These are phyloP conservation scores for Micrasema longulum DNA, from an alignment of 1,140 invertebrate species.

Conservation along the genomic window DNA sequence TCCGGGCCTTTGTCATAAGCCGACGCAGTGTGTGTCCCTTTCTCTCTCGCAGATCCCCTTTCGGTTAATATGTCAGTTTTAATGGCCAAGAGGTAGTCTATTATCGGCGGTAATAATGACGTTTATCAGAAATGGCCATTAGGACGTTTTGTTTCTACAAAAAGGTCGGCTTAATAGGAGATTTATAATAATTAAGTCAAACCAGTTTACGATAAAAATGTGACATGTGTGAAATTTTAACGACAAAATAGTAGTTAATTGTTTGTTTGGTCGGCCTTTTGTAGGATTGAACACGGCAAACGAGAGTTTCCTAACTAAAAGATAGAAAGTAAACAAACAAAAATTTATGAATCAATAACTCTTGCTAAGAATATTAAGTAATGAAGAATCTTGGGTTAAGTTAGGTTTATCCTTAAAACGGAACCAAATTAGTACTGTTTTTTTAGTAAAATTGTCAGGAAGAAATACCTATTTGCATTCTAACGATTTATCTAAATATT, in stretches of 20 bases:
- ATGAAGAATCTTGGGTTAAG: too few relatives aligned
- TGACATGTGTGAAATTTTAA: constrained; percentile 21
- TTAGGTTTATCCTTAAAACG: too few relatives aligned
- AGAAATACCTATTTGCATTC: too few relatives aligned
- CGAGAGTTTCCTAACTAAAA: too few relatives aligned
- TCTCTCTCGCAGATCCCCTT: constrained; percentile 4
- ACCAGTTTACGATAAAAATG: constrained; percentile 3
- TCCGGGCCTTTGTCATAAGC: background rate
- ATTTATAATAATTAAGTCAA: constrained; percentile 28
- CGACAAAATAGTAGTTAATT: background rate
- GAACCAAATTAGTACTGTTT: too few relatives aligned
- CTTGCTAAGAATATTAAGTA: too few relatives aligned
- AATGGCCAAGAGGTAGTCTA: constrained; percentile 26
- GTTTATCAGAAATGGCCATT: constrained; percentile 35
- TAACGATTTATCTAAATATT: too few relatives aligned
- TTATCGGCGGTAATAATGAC: constrained; percentile 19
- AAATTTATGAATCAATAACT: too few relatives aligned
- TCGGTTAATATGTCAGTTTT: constrained; percentile 23
- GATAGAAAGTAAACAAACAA: too few relatives aligned
- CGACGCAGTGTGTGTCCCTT: background rate
- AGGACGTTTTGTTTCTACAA: constrained; percentile 22
- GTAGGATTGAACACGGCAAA: too few relatives aligned
- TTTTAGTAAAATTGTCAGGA: too few relatives aligned
- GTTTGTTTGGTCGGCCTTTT: too few relatives aligned
- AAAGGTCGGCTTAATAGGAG: constrained; percentile 6